Evolutionary conservation across 2,113 vertebrate species (phyloP).

Genomic region (Cyphomyrus plagiostoma): DNA sequence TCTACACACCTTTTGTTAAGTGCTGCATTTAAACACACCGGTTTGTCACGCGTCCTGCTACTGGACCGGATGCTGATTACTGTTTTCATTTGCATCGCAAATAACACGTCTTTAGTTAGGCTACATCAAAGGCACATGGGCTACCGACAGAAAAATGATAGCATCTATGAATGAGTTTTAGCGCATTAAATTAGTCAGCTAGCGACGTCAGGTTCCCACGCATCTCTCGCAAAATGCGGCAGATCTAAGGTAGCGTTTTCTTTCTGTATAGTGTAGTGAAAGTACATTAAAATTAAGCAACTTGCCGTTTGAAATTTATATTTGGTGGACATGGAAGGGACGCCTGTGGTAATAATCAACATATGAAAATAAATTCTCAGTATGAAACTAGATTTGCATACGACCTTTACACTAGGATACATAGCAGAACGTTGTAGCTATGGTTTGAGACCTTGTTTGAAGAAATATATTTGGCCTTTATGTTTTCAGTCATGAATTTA

Average conservation of each 20-base stretch:
- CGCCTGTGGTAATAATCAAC: not conserved
- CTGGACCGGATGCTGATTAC: not conserved
- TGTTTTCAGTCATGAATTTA: not conserved
- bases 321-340: not conserved
- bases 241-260: not conserved
- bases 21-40: not conserved
- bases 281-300: not conserved
- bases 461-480: not conserved
- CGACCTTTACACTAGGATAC: not conserved
- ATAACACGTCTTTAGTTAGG: not conserved
- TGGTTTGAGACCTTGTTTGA: not conserved
- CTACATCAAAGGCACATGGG: not conserved
- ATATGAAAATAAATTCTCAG: slow-evolving; percentile 4
- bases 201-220: slow-evolving; percentile 1
- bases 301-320: not conserved
- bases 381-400: slow-evolving; percentile 6
- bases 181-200: not conserved
- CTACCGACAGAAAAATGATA: not conserved
- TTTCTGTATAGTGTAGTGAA: not conserved
- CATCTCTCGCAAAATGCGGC: not conserved
- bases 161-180: slow-evolving; percentile 8
- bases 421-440: not conserved
- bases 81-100: not conserved
- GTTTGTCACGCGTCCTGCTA: not conserved
- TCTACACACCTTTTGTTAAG: not conserved